Evolutionary conservation across 2,797 vertebrate genomes (phyloP), one percentile per base, ranked within the genome.

Genomic region (Oreochromis mossambicus): DNA sequence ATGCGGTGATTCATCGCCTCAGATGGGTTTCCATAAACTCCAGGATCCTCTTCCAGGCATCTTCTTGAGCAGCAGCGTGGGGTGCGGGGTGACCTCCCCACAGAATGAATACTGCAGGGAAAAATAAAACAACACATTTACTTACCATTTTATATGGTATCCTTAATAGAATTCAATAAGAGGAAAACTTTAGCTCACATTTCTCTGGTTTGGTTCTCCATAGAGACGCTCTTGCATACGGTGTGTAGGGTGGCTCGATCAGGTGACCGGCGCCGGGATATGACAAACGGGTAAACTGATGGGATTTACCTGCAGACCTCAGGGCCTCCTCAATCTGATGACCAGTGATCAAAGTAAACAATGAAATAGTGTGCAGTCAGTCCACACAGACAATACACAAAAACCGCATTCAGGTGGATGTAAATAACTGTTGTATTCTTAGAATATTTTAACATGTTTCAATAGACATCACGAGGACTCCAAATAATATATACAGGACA

Each of bases 211-310:
- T 92, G 68, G 61, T 4, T 2, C 54, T 48, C 94, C 94, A 96
- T 56, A 95, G n/a, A 2, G 93, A 94, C 0, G 2, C 0, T 77
- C 88, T 92, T 79, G 73, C 4, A 32, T 88, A 90, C 3, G 97
- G 97, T 32, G 94, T 78, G 52, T 95, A 97, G 29, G 97, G 96
- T 2, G 97, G 95, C 85, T 98, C 97, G 2, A 97, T 97, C 85
- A 95, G 92, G 93, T 98, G 97, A 66, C 97, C 97, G 9, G 97
- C 95, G 50, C 95, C 96, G 0, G 97, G 96, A 5, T 98, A 97
- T 1, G 95, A 96, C 83, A 95, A 38, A 3, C 86, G 55, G 6
- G 90, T 95, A n/a, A 95, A 89, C 26, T 96, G 91, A 4, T 96
- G 92, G 13, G 91, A 92, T 93, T 94, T 96, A 63, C 90, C 92